Evolutionary conservation across 92 coral and sea anemone species (phyloP).

Genomic region (Palythoa grandis): DNA sequence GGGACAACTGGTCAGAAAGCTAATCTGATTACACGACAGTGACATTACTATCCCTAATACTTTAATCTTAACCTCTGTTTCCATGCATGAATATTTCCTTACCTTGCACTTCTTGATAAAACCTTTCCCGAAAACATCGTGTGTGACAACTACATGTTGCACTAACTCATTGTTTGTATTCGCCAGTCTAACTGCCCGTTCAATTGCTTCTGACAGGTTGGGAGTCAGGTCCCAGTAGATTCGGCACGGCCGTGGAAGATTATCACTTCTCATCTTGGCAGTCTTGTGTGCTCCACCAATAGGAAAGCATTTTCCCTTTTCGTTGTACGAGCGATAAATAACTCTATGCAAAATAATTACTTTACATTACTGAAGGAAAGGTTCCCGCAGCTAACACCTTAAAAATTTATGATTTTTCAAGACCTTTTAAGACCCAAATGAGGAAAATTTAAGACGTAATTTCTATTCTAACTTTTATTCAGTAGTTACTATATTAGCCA

Average conservation of each 20-base stretch:
- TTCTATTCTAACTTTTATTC: too few species aligned
- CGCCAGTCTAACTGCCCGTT: constrained; percentile 81
- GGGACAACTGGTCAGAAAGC: too few species aligned
- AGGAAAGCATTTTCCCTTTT: constrained; percentile 88
- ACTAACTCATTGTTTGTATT: constrained; percentile 81
- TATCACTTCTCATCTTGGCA: constrained; percentile 73
- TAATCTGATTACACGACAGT: not conserved
- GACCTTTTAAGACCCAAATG: too few species aligned
- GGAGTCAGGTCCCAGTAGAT: constrained; percentile 91
- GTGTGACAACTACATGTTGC: constrained; percentile 77
- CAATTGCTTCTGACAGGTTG: constrained; percentile 69
- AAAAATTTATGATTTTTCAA: too few species aligned
- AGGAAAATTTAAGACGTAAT: too few species aligned
- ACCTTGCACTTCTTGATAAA: constrained; percentile 81
- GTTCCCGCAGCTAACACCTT: too few species aligned
- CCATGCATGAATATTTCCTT: not conserved
- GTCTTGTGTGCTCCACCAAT: constrained; percentile 95
- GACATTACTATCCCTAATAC: not conserved
- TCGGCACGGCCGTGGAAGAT: constrained; percentile 81
- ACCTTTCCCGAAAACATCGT: constrained; percentile 95
- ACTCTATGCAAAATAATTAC: constrained; percentile 47
- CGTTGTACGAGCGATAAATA: constrained; percentile 94
- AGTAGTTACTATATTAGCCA: too few species aligned
- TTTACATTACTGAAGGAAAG: not conserved
- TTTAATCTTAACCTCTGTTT: not conserved